phyloP scores from a whole-genome alignment of 2,113 vertebrate species.

The Antigone vipio region DNA sequence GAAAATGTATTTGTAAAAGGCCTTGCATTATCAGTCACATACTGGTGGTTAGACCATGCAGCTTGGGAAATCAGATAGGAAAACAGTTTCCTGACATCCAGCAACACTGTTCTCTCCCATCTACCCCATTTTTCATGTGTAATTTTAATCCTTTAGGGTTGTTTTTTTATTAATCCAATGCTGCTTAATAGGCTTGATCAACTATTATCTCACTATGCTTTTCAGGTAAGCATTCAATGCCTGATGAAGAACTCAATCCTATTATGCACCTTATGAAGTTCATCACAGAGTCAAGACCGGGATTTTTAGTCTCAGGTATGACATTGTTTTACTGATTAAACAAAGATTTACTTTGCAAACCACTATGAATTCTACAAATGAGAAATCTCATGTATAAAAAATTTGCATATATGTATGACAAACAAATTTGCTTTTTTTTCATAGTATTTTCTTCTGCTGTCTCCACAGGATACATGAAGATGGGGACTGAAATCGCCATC shows the following conservation, averaged over 20 bases:
- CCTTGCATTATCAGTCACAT: not conserved
- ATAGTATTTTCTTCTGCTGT: not conserved
- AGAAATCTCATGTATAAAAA: not conserved
- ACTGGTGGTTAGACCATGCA: not conserved
- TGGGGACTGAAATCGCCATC: not conserved
- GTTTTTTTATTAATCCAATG: not conserved
- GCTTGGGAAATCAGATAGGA: not conserved
- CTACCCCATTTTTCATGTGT: not conserved
- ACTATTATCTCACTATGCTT: not conserved
- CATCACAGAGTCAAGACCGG: not conserved
- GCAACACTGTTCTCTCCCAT: not conserved
- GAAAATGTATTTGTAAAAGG: not conserved
- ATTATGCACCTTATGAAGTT: not conserved
- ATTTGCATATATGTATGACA: not conserved
- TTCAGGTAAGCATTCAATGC: not conserved
- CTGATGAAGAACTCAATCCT: not conserved
- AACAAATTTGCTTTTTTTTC: not conserved
- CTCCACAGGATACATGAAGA: not conserved
- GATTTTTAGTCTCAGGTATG: not conserved
- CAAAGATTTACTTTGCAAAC: not conserved
- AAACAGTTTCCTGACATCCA: not conserved
- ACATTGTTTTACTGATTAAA: not conserved
- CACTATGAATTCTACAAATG: not conserved
- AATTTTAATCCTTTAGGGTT: not conserved
- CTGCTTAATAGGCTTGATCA: not conserved